Evolutionary conservation across 2,888 invertebrate genomes (phyloP).

Genomic region (Melanostoma mellinum): DNA sequence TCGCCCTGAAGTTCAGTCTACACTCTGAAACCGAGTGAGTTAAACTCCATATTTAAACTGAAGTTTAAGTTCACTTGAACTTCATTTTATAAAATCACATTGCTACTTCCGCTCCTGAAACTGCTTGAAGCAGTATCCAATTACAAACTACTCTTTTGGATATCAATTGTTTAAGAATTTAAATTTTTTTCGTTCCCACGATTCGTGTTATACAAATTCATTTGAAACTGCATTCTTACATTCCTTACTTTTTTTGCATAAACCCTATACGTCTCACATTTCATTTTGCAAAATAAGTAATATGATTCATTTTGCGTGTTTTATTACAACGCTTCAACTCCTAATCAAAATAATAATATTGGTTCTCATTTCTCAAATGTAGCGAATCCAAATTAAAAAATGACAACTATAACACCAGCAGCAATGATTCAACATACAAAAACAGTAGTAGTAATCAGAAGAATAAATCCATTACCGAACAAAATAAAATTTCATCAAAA

Average conservation of each 20-base stretch:
- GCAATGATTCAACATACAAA: conserved; percentile 63
- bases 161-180: no score
- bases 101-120: no score
- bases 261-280: conserved; percentile 17
- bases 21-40: no score
- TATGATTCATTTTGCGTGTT: conserved; percentile 23
- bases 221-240: no score
- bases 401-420: conserved; percentile 58
- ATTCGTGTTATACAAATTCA: no score
- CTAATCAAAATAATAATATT: conserved; percentile 6
- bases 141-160: no score
- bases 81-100: no score
- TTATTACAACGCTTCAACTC: background rate
- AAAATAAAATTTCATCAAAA: conserved; percentile 40
- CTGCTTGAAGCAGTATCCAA: no score
- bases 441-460: conserved; percentile 46
- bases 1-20: no score
- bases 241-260: conserved; percentile 4
- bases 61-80: no score
- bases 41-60: no score
- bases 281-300: conserved; percentile 52
- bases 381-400: conserved; percentile 63
- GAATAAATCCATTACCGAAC: conserved; percentile 12
- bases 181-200: no score
- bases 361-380: conserved; percentile 63